Evolutionary conservation across 2,113 vertebrate genomes (phyloP).

Genomic region (Butorides virescens): DNA sequence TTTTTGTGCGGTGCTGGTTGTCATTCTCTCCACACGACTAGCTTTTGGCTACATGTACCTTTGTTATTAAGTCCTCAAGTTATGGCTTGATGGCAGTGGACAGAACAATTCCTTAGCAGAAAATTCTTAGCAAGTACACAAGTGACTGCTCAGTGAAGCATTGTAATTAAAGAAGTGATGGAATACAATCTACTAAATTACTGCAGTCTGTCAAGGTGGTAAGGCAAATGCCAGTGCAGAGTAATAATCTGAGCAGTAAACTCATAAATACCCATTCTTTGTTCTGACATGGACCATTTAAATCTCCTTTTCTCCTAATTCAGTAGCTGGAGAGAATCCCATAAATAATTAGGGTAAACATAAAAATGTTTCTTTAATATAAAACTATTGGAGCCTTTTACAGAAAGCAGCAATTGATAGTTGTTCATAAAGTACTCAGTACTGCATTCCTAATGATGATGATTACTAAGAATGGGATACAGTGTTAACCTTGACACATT

Average conservation of each 20-base stretch:
- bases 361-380: background rate
- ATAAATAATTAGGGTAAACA: background rate
- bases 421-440: background rate
- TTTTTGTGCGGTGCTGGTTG: background rate
- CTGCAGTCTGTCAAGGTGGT: constrained; percentile 12
- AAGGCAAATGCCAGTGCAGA: background rate
- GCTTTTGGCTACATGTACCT: constrained; percentile 12
- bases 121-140: constrained; percentile 21
- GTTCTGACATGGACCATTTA: background rate
- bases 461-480: background rate
- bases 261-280: constrained; percentile 24
- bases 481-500: background rate
- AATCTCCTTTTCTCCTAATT: constrained; percentile 13
- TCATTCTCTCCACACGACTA: background rate
- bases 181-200: constrained; percentile 14
- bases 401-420: background rate
- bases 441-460: background rate
- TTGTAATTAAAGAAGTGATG: constrained; percentile 39
- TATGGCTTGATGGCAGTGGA: constrained; percentile 24
- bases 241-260: constrained; percentile 17
- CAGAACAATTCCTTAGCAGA: constrained; percentile 45
- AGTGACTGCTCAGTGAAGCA: constrained; percentile 31
- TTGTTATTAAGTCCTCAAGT: constrained; percentile 51
- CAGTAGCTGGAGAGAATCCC: background rate
- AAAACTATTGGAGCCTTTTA: background rate